A percentile compares a stretch with the other conserved stretches of the same genome.
Conservation (phyloP, 1,140 invertebrate genomes). For the Babylonia areolata region DNA sequence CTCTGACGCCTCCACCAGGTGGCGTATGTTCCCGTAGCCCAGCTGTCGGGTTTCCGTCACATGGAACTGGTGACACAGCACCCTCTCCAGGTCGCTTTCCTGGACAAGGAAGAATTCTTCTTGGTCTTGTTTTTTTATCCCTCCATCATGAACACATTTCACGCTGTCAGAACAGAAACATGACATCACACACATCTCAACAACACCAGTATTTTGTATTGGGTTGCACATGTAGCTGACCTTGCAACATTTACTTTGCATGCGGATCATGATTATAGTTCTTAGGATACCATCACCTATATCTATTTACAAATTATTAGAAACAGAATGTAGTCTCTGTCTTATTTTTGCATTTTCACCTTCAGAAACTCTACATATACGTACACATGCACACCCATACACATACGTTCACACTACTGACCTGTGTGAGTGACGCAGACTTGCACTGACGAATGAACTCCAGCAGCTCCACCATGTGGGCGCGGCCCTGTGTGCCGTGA, state of each 20-base stretch:
- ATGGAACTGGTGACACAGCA: slow-evolving; percentile 68
- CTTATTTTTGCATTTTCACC: no score
- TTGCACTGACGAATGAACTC: slow-evolving; percentile 68
- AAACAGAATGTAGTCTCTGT: no score
- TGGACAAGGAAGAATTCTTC: no score
- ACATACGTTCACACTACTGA: no score
- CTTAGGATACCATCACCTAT: no score
- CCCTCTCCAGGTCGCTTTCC: slow-evolving; percentile 59
- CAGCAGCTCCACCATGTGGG: slow-evolving; percentile 56
- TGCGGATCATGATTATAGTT: no score
- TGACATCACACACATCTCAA: background rate
- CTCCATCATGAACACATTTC: no score
- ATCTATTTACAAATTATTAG: no score
- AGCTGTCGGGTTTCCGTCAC: slow-evolving; percentile 64
- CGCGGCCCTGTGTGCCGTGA: slow-evolving; percentile 16
- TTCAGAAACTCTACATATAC: no score
- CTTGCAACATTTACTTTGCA: no score
- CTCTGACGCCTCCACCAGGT: slow-evolving; percentile 51
- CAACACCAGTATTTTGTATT: background rate
- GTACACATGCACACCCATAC: no score
- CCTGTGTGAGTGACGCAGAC: slow-evolving; percentile 56
- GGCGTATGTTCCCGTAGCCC: slow-evolving; percentile 64
- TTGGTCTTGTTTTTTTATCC: no score
- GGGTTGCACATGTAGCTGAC: background rate
- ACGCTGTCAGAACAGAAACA: background rate